Evolutionary conservation across 2,113 vertebrate species (phyloP).

Genomic region (Zosterops lateralis): DNA sequence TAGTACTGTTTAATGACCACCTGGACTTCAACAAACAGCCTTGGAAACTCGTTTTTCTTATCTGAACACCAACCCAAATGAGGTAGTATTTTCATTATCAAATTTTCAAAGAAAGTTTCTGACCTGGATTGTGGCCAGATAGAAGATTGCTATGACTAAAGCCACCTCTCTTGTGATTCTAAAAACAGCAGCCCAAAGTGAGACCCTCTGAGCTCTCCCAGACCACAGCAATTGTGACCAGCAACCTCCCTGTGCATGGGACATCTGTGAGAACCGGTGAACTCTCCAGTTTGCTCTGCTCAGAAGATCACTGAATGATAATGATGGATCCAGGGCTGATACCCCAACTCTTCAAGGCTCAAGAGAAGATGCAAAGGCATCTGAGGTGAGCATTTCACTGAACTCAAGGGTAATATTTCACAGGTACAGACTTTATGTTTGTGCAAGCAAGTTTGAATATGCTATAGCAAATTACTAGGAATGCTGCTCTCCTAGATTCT

Average conservation of each 20-base stretch:
- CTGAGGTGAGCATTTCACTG: not conserved
- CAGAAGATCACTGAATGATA: rapidly evolving
- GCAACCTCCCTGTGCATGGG: not conserved
- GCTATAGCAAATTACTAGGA: not conserved
- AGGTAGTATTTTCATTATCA: not conserved
- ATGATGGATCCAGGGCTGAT: rapidly evolving
- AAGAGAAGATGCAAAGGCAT: not conserved
- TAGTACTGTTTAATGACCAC: not conserved
- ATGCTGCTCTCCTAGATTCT: not conserved
- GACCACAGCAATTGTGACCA: not conserved
- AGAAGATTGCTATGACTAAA: not conserved
- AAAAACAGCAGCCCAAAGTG: not conserved
- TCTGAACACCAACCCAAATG: not conserved
- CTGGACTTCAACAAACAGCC: not conserved
- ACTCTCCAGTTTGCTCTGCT: not conserved
- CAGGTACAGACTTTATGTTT: not conserved
- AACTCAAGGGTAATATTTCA: not conserved
- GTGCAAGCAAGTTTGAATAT: not conserved
- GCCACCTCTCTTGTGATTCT: not conserved
- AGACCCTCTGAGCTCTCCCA: not conserved
- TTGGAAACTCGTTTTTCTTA: not conserved
- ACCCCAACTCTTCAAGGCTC: not conserved
- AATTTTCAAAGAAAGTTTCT: not conserved
- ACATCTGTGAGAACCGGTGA: not conserved
- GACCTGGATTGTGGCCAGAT: not conserved